Evolutionary conservation across 1,140 invertebrate species (phyloP), one percentile per base, ranked within the genome.

Genomic region (Sitobion miscanthi): DNA sequence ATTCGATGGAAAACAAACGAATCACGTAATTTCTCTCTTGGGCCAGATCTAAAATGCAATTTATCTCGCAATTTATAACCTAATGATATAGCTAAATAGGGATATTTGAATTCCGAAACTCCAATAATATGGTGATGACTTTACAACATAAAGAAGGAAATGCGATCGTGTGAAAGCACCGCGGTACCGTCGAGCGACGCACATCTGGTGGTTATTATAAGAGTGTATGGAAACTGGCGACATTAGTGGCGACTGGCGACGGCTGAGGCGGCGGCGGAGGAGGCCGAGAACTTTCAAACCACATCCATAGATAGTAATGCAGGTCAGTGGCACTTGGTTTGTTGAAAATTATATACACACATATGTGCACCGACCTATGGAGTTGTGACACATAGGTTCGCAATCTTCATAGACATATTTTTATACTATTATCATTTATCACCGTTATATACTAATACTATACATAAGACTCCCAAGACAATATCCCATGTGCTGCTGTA

Each of bases 221-320:
- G 52, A 14, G 38, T 30, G 38, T 42, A 47, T 62, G 35, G 38
- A 69, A 57, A 57, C 49, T 23, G 14, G 25, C 89, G 54, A 35
- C 62, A 62, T 62, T 62, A 62, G 57, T 69, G 62, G 62, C 30
- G 8, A 9, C 45, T 23, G 52, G 52, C 21, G 20, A 54, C 52
- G 30, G 57, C 38, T 52, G 35, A 30, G 38, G 20, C 77, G 62
- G 35, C 30, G 38, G 35, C 30, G 38, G 47, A 38, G 90, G 45
- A 82, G 42, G 91, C 86, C 82, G 14, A 52, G 47, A 93, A 93
- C 91, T 93, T 93, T 93, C 91, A 93, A 93, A 93, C 91, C 91
- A 85, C 91, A 93, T 93, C 91, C 91, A 93, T 93, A 93, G 77
- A 93, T 93, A 93, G 91, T n/a, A 93, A 93, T 93, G 49, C 91